Percentiles rank a stretch among this genome's conserved stretches.
These are phyloP conservation scores for Mnemiopsis leidyi DNA, from an alignment of 37 sponge, comb jelly and placozoan genomes.

Conservation along the genomic window DNA sequence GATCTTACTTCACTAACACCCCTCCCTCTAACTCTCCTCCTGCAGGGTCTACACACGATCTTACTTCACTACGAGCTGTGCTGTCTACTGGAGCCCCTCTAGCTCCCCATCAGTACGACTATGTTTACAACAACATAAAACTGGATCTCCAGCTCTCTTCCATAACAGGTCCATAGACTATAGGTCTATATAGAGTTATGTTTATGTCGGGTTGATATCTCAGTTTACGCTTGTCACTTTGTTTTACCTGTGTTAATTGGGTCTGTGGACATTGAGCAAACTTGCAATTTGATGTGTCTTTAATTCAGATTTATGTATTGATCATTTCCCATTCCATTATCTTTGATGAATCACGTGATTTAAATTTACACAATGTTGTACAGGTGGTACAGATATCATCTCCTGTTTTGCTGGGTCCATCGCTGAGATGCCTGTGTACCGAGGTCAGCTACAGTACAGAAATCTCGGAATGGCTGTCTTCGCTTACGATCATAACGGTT, in stretches of 20 bases:
- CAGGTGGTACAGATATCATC: conserved; percentile 98
- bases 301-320: too few relatives aligned
- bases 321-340: too few relatives aligned
- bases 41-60: conserved; percentile 77
- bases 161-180: conserved; percentile 94
- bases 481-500: conserved; percentile 74
- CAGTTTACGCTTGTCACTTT: too few relatives aligned
- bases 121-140: conserved; percentile 88
- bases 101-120: conserved; percentile 87
- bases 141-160: conserved; percentile 84
- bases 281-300: too few relatives aligned
- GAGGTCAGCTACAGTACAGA: conserved; percentile 88
- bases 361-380: too few relatives aligned
- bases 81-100: conserved; percentile 97
- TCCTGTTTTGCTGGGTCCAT: conserved; percentile 95
- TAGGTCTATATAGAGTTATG: too few relatives aligned
- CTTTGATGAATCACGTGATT: too few relatives aligned
- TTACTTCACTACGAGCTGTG: conserved; percentile 82
- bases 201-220: too few relatives aligned
- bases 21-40: background rate
- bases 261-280: too few relatives aligned
- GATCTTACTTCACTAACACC: too few relatives aligned
- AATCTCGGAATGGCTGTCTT: conserved; percentile 96
- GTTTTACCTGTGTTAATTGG: too few relatives aligned
- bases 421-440: conserved; percentile 84